These are phyloP conservation scores for Ormyrus thymus DNA, from an alignment of 2,888 invertebrate species.

Conservation along the genomic window DNA sequence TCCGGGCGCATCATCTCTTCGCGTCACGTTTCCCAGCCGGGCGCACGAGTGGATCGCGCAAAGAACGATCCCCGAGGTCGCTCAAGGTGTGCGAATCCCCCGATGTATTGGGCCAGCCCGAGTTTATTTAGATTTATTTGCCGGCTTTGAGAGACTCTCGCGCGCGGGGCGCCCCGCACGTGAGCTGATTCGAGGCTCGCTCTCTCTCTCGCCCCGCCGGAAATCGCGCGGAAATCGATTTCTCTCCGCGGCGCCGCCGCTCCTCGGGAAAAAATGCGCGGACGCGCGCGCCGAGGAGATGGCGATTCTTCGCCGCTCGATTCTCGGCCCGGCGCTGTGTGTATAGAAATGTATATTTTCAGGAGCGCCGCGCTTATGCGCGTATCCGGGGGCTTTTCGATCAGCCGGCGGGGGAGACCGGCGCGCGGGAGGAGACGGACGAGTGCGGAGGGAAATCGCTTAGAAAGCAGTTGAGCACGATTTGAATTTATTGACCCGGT, in stretches of 20 bases:
- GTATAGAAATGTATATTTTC: conserved; percentile 10
- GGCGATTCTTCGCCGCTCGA: conserved; percentile 25
- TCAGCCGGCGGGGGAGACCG: not conserved
- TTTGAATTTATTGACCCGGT: too few relatives aligned
- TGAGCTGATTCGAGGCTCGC: conserved; percentile 35
- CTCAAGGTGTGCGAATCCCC: conserved; percentile 31
- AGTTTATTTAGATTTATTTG: conserved; percentile 54
- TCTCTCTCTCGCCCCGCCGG: not conserved
- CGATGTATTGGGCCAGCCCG: conserved; percentile 45
- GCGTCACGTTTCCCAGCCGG: conserved; percentile 32
- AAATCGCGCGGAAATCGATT: conserved; percentile 44
- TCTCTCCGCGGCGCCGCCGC: not conserved
- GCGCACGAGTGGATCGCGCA: conserved; percentile 36
- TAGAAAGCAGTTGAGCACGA: too few relatives aligned
- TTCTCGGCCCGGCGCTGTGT: not conserved
- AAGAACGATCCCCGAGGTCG: conserved; percentile 43
- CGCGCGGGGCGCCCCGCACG: not conserved
- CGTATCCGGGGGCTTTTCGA: conserved; percentile 7
- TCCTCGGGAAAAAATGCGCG: not conserved
- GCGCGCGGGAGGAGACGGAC: not conserved
- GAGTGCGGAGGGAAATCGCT: too few relatives aligned
- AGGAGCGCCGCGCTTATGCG: not conserved
- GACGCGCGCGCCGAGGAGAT: conserved; percentile 1
- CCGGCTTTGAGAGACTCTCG: conserved; percentile 34
- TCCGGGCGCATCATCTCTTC: conserved; percentile 32